These are phyloP conservation scores for Diadumene lineata DNA, from an alignment of 92 coral and sea anemone genomes.

Conservation along the genomic window DNA sequence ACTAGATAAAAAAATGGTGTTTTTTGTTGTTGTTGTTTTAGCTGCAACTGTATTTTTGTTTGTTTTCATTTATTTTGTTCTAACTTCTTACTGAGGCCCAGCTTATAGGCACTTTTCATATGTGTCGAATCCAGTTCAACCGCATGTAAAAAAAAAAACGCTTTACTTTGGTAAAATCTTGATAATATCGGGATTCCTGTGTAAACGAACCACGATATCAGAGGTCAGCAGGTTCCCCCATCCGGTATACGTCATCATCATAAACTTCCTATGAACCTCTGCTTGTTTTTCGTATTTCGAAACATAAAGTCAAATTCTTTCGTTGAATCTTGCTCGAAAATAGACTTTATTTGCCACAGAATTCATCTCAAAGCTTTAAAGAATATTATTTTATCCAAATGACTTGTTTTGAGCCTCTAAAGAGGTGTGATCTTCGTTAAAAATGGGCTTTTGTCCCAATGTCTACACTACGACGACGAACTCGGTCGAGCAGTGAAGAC, in stretches of 20 bases:
- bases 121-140: too few species aligned
- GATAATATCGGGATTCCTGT: constrained; percentile 28
- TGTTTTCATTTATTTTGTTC: too few species aligned
- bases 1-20: too few species aligned
- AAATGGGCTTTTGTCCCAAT: constrained; percentile 66
- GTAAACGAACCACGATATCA: constrained; percentile 5
- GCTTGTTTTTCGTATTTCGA: constrained; percentile 23
- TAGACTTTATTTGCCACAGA: constrained; percentile 2
- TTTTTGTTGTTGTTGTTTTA: too few species aligned
- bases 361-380: neutral
- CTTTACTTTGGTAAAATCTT: too few species aligned
- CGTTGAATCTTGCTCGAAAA: neutral
- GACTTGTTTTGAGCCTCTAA: constrained; percentile 19
- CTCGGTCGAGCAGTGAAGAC: constrained; percentile 93
- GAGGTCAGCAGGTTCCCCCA: constrained; percentile 28
- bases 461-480: constrained; percentile 95
- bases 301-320: constrained; percentile 5
- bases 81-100: too few species aligned
- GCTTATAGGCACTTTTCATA: too few species aligned
- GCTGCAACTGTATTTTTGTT: too few species aligned
- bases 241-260: constrained; percentile 39
- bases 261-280: constrained; percentile 20
- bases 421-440: constrained; percentile 34
- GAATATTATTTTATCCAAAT: constrained; percentile 1
- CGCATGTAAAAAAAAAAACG: too few species aligned